Evolutionary conservation across 2,797 vertebrate genomes (phyloP), one percentile per base, ranked within the genome.

Genomic region (Schizothorax lantsangensis): DNA sequence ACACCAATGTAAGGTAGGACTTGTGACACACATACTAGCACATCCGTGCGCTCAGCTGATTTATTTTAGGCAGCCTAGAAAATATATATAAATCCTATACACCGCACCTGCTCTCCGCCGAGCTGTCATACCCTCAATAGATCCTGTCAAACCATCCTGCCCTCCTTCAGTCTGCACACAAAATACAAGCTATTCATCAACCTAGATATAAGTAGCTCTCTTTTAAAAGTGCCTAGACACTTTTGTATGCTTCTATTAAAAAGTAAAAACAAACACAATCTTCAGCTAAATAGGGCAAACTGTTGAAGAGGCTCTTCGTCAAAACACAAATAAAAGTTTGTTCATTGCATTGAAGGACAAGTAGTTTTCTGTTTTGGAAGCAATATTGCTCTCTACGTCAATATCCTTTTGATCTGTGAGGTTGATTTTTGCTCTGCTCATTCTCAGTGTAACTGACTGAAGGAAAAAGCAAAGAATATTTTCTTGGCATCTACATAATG

Each of bases 1-100:
- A 99, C 95, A 99, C 97, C 92, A 99, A 99, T 6, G 98, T 99
- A 91, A 99, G 98, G 98, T 98, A 94, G 14, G 71, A 66, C 86
- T 71, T 43, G 33, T 38, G 68, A 26, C 12, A 75, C 77, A 74
- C 30, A 36, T 19, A 74, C 14, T 36, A 59, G 23, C 3, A 7
- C 26, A 54, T 47, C 2, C 14, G 1, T 77, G 54, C 9, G 7
- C n/a, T 77, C 72, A 68, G n/a, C 33, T 74, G 36, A 68, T 75
- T 74, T 36, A 62, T 74, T 74, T 73, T 81, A 73, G 30, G 45
- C 68, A 62, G 40, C 30, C 59, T 66, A 69, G 62, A 77, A 40
- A 52, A 11, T 73, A 45, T 40, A 43, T 59, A 66, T 19, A 82
- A n/a, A n/a, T 54, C 21, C 4, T 52, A 36, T 38, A 40, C 66